A percentile compares a stretch with the other conserved stretches of the same genome.
phyloP scores from a whole-genome alignment of 2,888 invertebrate genomes.

The Campopleginae sp. region DNA sequence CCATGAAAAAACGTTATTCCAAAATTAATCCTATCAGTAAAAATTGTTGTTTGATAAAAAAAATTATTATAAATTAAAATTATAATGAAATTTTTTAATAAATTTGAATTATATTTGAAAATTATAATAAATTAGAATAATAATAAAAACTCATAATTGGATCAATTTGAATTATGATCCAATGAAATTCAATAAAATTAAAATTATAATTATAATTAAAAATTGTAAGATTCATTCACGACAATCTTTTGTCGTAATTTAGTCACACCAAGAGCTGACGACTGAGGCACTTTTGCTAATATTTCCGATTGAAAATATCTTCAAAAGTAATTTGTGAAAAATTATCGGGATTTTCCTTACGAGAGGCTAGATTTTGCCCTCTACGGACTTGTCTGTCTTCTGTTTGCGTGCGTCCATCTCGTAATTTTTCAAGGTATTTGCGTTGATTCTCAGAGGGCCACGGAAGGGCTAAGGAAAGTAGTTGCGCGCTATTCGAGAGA shows the following conservation, averaged over 20 bases:
- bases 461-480: neutral
- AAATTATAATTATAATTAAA: no score
- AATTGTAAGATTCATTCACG: neutral
- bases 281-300: no score
- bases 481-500: neutral
- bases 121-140: no score
- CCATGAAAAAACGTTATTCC: no score
- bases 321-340: neutral
- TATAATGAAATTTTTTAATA: no score
- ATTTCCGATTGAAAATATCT: neutral
- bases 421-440: slow-evolving; percentile 6
- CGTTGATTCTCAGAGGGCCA: neutral
- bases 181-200: no score
- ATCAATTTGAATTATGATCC: no score
- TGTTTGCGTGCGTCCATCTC: slow-evolving; percentile 3
- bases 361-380: neutral
- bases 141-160: neutral
- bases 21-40: no score
- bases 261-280: neutral
- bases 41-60: no score
- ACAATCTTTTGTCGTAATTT: neutral
- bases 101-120: no score
- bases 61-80: no score
- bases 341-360: neutral
- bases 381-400: slow-evolving; percentile 2